Conservation (phyloP, 2,113 vertebrate genomes). For the Hippocampus mohnikei region DNA sequence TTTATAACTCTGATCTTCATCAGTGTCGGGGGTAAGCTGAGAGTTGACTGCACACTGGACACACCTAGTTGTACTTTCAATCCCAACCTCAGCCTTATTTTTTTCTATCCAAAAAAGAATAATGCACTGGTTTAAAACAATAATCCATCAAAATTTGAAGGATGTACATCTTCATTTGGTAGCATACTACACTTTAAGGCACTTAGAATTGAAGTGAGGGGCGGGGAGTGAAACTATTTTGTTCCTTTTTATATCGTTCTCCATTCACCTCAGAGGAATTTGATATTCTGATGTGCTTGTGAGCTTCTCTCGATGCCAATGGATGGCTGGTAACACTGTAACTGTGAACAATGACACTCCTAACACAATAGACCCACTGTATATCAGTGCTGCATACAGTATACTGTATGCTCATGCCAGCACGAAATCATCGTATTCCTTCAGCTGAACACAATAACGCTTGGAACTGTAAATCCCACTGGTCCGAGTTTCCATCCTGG, state of each 20-base stretch:
- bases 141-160: not conserved
- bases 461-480: not conserved
- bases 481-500: not conserved
- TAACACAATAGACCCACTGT: conserved; percentile 18
- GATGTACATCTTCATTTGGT: conserved; percentile 4
- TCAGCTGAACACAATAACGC: not conserved
- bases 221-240: conserved; percentile 3
- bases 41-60: too few relatives aligned
- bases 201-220: conserved; percentile 4
- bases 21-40: too few relatives aligned
- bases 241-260: conserved; percentile 24
- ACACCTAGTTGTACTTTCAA: too few relatives aligned
- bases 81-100: too few relatives aligned
- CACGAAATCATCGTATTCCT: not conserved
- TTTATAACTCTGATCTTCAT: too few relatives aligned
- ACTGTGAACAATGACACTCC: conserved; percentile 29
- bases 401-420: not conserved
- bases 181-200: conserved; percentile 15
- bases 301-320: conserved; percentile 20
- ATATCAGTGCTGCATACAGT: too few relatives aligned
- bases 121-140: not conserved
- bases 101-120: too few relatives aligned
- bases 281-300: conserved; percentile 26
- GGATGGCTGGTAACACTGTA: conserved; percentile 27
- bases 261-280: conserved; percentile 4